Evolutionary conservation across 2,888 invertebrate genomes (phyloP), one percentile per base, ranked within the genome.

Genomic region (Ophion ventricosus): DNA sequence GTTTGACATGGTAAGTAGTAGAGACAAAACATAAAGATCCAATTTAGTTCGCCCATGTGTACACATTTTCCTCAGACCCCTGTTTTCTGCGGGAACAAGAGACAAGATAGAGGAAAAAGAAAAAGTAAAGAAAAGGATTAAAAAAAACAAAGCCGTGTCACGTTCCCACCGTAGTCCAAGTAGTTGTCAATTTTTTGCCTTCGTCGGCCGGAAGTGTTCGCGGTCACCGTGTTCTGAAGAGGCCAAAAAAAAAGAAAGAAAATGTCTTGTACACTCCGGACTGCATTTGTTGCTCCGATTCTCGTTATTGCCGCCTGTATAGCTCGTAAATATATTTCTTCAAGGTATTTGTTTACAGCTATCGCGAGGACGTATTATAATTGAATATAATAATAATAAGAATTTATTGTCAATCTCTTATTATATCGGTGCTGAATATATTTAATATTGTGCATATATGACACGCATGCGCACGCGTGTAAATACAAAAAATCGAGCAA

Each of bases 1-100:
- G 70, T 61, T 72, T 57, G 54, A 72, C 78, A 66, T 54, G 79
- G 63, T 59, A 73, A 84, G 76, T 35, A 67, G 54, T 35, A 49
- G 59, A 40, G 54, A 61, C 54, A 56, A 43, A 83, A 73, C 20
- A 40, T 17, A 67, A 23, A 67, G 72, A 61, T 23, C 20, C 57
- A 14, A 57, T 17, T 63, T 1, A 49, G 56, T 67, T 43, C 29
- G 73, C n/a, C 56, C 43, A 43, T 14, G 29, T 63, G 57, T 56
- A 59, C 61, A 70, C 70, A 29, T 70, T 70, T 70, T 25, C 25
- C 73, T 61, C 20, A 54, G 14, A 54, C 76, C 23, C 25, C 20
- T 20, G 54, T 35, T 73, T 74, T 77, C 66, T 35, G 25, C 66
- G 25, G 35, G 59, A 54, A 77, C 56, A 14, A 56, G 23, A 56